Evolutionary conservation across 2,888 invertebrate genomes (phyloP).

Genomic region (Mylabris sibirica): DNA sequence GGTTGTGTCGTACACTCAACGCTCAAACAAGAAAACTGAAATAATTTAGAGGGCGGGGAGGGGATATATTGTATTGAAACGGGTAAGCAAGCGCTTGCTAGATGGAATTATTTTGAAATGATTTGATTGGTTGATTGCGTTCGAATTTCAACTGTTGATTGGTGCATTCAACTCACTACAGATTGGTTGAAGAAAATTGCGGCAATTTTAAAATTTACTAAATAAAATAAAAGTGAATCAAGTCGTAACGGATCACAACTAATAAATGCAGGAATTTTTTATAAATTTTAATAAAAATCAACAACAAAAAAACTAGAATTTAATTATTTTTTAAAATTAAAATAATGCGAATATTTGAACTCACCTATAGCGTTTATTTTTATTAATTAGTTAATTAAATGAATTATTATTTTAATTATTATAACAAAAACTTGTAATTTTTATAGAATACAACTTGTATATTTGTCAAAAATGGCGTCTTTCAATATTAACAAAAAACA

Average conservation of each 20-base stretch:
- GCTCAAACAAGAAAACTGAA: constrained; percentile 27
- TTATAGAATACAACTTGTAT: no score
- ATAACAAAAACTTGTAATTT: no score
- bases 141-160: not conserved
- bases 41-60: constrained; percentile 20
- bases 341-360: no score
- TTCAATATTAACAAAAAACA: no score
- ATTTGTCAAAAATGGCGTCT: no score
- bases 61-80: not conserved
- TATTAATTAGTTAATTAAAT: no score
- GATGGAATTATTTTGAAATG: constrained; percentile 29
- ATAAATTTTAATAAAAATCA: no score
- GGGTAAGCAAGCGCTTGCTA: constrained; percentile 16
- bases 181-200: not conserved
- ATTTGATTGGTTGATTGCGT: constrained; percentile 26
- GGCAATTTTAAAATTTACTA: not conserved
- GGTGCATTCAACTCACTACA: not conserved
- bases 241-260: not conserved
- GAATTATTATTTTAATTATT: no score
- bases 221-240: not conserved
- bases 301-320: no score
- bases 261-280: no score
- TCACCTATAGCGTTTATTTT: no score
- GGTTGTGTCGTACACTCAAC: constrained; percentile 12
- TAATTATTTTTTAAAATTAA: no score